These are phyloP conservation scores for Sorex araneus DNA, from an alignment of 2,113 vertebrate species.

Conservation along the genomic window DNA sequence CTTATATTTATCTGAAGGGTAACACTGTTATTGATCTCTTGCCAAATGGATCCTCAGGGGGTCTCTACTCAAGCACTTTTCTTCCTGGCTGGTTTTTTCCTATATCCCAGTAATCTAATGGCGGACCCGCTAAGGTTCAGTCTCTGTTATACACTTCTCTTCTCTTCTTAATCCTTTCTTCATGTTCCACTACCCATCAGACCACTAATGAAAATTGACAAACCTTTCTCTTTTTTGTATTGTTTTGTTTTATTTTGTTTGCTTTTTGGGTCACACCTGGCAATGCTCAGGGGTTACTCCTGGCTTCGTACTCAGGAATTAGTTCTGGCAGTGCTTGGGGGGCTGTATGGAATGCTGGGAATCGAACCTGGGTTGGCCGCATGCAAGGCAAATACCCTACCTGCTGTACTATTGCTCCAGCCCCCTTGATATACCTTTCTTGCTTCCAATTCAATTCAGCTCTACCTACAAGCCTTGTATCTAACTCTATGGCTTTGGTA, in stretches of 20 bases:
- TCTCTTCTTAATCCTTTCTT: background rate
- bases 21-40: background rate
- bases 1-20: background rate
- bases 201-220: background rate
- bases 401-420: too few relatives aligned
- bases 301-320: too few relatives aligned
- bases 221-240: too few relatives aligned
- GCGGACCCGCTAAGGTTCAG: background rate
- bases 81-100: conserved; percentile 9
- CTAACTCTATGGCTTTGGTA: background rate
- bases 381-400: too few relatives aligned
- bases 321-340: too few relatives aligned
- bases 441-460: background rate
- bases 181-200: background rate
- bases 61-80: background rate
- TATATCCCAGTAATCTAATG: background rate
- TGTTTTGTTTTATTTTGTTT: too few relatives aligned
- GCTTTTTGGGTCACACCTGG: too few relatives aligned
- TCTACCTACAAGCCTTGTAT: background rate
- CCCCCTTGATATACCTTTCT: background rate
- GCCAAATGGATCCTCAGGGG: background rate
- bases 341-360: too few relatives aligned
- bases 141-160: background rate
- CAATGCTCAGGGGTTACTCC: too few relatives aligned
- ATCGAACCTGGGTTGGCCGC: too few relatives aligned